Percentiles rank a stretch among this genome's conserved stretches.
Conservation (phyloP, 1,140 invertebrate genomes). For the Coenobita brevimanus region DNA sequence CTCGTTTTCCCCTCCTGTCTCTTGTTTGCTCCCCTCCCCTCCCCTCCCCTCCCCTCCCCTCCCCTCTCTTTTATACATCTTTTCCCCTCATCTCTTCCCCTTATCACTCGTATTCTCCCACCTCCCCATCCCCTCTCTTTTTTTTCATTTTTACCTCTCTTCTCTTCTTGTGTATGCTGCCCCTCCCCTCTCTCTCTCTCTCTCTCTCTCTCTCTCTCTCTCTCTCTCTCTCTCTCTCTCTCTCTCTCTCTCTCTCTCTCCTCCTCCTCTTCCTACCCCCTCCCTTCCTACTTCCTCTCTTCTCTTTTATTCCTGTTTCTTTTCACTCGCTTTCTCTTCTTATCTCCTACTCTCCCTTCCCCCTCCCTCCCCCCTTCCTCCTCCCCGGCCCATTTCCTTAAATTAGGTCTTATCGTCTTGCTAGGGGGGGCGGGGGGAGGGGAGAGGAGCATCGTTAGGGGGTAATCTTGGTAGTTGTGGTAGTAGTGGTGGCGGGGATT, state of each 20-base stretch:
- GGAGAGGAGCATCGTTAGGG: too few species aligned
- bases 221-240: slow-evolving; percentile 36
- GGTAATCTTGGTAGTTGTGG: too few species aligned
- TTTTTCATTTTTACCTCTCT: not conserved
- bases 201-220: slow-evolving; percentile 34
- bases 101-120: too few species aligned
- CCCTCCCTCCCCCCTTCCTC: not conserved
- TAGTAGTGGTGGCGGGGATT: too few species aligned
- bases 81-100: not conserved
- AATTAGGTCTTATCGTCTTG: not conserved
- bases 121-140: not conserved
- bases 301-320: too few species aligned
- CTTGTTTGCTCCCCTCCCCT: not conserved
- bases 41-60: not conserved
- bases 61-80: too few species aligned
- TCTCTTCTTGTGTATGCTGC: not conserved
- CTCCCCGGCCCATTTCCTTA: not conserved
- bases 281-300: not conserved
- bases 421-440: too few species aligned
- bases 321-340: not conserved
- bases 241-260: slow-evolving; percentile 28
- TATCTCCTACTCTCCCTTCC: not conserved
- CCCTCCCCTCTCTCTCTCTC: slow-evolving; percentile 9
- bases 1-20: not conserved
- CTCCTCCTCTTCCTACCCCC: too few species aligned